phyloP scores from a whole-genome alignment of 2,113 vertebrate genomes.

The Toxotes jaculatrix region DNA sequence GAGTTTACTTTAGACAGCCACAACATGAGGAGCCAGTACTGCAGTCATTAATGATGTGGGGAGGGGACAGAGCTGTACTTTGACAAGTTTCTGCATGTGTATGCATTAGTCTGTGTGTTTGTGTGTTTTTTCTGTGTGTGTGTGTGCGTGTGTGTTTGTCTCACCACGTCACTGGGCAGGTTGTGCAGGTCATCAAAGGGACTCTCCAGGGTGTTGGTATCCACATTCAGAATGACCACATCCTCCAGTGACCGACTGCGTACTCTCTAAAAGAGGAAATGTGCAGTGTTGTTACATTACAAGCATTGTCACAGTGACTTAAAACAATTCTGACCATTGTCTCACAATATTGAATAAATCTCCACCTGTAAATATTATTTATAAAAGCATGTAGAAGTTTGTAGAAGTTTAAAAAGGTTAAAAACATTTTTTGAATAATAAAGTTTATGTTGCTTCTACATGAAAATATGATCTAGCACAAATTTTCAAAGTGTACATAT shows the following conservation, averaged over 20 bases:
- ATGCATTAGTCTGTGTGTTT: constrained; percentile 18
- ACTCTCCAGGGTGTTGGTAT: constrained; percentile 95
- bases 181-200: constrained; percentile 94
- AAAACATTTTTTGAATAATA: background rate
- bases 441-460: background rate
- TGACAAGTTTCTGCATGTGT: constrained; percentile 72
- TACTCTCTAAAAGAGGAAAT: constrained; percentile 86
- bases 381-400: background rate
- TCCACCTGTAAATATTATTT: background rate
- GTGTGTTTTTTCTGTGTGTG: constrained; percentile 3
- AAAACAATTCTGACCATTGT: background rate
- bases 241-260: constrained; percentile 94
- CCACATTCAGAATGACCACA: constrained; percentile 96
- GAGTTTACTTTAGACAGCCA: constrained; percentile 82
- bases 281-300: background rate
- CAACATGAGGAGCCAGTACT: constrained; percentile 75
- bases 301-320: background rate
- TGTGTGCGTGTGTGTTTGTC: constrained; percentile 60
- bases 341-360: background rate
- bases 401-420: background rate
- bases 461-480: background rate
- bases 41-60: constrained; percentile 81
- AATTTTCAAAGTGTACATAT: background rate
- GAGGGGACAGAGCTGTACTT: constrained; percentile 69
- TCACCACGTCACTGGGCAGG: constrained; percentile 96